Evolutionary conservation across 2,888 invertebrate genomes (phyloP), one percentile per base, ranked within the genome.

Genomic region (Automeris io): DNA sequence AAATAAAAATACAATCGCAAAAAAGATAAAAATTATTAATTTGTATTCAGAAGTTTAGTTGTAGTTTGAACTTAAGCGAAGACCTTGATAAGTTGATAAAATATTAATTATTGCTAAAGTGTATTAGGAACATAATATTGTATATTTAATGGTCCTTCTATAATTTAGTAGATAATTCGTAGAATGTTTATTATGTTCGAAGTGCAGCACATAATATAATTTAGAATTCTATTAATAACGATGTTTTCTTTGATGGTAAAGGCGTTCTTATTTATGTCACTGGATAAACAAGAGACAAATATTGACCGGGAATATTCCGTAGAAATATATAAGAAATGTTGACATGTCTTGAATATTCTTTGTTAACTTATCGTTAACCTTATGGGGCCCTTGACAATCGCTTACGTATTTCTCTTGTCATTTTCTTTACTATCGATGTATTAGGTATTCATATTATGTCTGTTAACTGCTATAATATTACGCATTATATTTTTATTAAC

Each of bases 311-410:
- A 54, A 58, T 58, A 55, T 57, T 61, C 57, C 51, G 46, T 39
- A 36, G 26, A 21, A 37, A 29, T 33, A 44, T 49, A 36, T 43
- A 41, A 36, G 26, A 21, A 37, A 29, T 33, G 45, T 49, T 35
- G 43, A 41, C 44, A 51, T 46, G 40, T 46, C 40, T 37, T 46
- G 47, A 46, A 24, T 11, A 11, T 11, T 37, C 36, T 52, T 53
- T 61, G 62, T 64, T 56, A 50, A 58, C 61, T 51, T 61, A 63
- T 61, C 61, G 57, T 63, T 64, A 60, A 46, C 33, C 34, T 35
- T 35, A 29, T 40, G 31, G 25, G 31, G 36, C 33, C 33, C 21
- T 21, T 40, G 37, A 31, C 29, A 31, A 18, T 23, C 35, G 24
- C 29, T 32, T 37, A 45, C 49, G 32, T 25, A 31, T 16, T 29